phyloP scores from a whole-genome alignment of 1,140 invertebrate species.

The Drosophila tani region DNA sequence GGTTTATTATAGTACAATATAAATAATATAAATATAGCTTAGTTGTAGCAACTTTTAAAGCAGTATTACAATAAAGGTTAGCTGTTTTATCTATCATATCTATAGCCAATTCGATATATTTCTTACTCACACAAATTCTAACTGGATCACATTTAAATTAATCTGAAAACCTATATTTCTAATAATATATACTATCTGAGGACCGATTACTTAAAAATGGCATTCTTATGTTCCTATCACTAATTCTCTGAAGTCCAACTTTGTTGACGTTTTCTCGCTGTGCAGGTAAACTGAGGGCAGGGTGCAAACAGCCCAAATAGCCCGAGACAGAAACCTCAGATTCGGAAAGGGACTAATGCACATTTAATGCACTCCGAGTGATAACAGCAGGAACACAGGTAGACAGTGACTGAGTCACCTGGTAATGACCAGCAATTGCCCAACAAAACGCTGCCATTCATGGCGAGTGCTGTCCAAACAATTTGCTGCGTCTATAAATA shows the following conservation, averaged over 20 bases:
- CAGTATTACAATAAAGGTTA: too few species aligned
- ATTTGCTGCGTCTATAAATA: slow-evolving; percentile 67
- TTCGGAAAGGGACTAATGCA: slow-evolving; percentile 51
- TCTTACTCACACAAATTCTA: too few species aligned
- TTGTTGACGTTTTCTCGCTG: slow-evolving; percentile 1
- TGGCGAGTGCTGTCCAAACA: slow-evolving; percentile 37
- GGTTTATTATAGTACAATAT: too few species aligned
- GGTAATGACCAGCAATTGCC: slow-evolving; percentile 53
- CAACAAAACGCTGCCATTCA: slow-evolving; percentile 65
- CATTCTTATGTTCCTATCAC: too few species aligned
- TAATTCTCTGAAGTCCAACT: neutral
- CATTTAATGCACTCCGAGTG: slow-evolving; percentile 51
- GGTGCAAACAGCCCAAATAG: slow-evolving; percentile 29
- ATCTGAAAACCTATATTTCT: neutral
- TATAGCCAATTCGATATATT: too few species aligned
- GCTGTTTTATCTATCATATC: too few species aligned
- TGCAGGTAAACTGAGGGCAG: slow-evolving; percentile 10
- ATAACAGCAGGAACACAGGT: slow-evolving; percentile 63
- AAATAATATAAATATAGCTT: too few species aligned
- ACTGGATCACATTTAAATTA: neutral
- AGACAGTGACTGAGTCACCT: slow-evolving; percentile 54
- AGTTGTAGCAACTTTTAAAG: too few species aligned
- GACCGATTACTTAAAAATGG: too few species aligned
- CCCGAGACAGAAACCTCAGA: slow-evolving; percentile 26
- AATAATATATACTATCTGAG: neutral